These are phyloP conservation scores for Lepidurus apus DNA, from an alignment of 1,140 invertebrate genomes.

Conservation along the genomic window DNA sequence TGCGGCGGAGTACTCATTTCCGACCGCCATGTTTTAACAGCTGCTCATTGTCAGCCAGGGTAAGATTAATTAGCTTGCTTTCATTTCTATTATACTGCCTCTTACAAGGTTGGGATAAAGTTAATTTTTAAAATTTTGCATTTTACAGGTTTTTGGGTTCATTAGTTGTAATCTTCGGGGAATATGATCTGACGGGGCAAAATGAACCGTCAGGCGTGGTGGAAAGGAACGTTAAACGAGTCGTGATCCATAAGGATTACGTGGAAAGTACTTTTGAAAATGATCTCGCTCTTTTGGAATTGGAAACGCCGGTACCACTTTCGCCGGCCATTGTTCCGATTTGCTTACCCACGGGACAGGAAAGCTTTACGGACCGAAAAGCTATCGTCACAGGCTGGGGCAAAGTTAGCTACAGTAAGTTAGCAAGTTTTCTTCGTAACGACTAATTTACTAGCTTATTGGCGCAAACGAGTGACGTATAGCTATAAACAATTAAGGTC, in stretches of 20 bases:
- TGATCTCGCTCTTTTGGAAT: slow-evolving; percentile 75
- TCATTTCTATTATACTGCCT: slow-evolving; percentile 24
- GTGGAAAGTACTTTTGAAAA: slow-evolving; percentile 86
- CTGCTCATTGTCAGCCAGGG: slow-evolving; percentile 92
- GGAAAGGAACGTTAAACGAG: slow-evolving; percentile 74
- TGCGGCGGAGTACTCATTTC: slow-evolving; percentile 88
- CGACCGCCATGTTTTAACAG: slow-evolving; percentile 76
- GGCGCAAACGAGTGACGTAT: too few species aligned
- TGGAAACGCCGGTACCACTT: slow-evolving; percentile 75
- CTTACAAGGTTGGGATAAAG: background rate
- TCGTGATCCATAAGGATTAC: slow-evolving; percentile 82
- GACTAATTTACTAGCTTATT: too few species aligned
- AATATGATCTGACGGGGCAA: slow-evolving; percentile 80
- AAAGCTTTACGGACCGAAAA: slow-evolving; percentile 73
- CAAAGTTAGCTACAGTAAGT: slow-evolving; percentile 55
- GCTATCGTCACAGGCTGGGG: slow-evolving; percentile 78
- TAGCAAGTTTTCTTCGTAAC: background rate
- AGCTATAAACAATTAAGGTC: too few species aligned
- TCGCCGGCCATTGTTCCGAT: slow-evolving; percentile 86
- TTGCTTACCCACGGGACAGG: slow-evolving; percentile 73
- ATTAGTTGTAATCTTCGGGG: slow-evolving; percentile 81
- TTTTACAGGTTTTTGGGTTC: slow-evolving; percentile 72
- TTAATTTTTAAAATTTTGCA: background rate
- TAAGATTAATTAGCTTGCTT: slow-evolving; percentile 46
- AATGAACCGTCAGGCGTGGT: slow-evolving; percentile 67